These are phyloP conservation scores for Lobophora halterata DNA, from an alignment of 2,888 invertebrate species.

Conservation along the genomic window DNA sequence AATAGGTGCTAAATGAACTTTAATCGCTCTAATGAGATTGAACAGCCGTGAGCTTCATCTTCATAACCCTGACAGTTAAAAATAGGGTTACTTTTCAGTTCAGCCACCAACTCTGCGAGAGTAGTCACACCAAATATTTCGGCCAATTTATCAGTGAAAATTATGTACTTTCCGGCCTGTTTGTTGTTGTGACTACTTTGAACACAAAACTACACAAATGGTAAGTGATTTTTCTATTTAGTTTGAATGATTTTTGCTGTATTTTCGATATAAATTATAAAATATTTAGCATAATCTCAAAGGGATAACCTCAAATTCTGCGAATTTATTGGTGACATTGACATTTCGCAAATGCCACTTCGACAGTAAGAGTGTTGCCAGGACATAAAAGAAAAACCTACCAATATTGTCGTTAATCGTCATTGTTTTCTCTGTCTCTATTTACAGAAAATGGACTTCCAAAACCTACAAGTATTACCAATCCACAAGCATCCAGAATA, in stretches of 20 bases:
- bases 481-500: constrained; percentile 88
- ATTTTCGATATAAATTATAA: not conserved
- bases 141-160: constrained; percentile 11
- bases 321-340: not conserved
- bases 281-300: constrained; percentile 6
- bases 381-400: constrained; percentile 1
- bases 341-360: constrained; percentile 2
- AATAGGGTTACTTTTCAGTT: constrained; percentile 59
- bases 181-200: constrained; percentile 1
- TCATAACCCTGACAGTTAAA: constrained; percentile 53
- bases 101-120: constrained; percentile 8
- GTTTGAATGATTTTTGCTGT: not conserved
- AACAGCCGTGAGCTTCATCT: constrained; percentile 30
- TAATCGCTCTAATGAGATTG: constrained; percentile 37
- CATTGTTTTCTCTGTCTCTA: constrained; percentile 1
- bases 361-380: constrained; percentile 16
- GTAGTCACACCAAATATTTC: constrained; percentile 5
- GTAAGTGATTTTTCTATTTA: constrained; percentile 7
- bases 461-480: constrained; percentile 79
- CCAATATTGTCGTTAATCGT: not conserved
- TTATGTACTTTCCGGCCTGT: constrained; percentile 29
- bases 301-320: constrained; percentile 16
- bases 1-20: constrained; percentile 3
- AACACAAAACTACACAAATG: constrained; percentile 1
- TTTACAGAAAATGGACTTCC: constrained; percentile 50